These are phyloP conservation scores for Myopa tessellatipennis DNA, from an alignment of 2,888 invertebrate genomes.

Conservation along the genomic window DNA sequence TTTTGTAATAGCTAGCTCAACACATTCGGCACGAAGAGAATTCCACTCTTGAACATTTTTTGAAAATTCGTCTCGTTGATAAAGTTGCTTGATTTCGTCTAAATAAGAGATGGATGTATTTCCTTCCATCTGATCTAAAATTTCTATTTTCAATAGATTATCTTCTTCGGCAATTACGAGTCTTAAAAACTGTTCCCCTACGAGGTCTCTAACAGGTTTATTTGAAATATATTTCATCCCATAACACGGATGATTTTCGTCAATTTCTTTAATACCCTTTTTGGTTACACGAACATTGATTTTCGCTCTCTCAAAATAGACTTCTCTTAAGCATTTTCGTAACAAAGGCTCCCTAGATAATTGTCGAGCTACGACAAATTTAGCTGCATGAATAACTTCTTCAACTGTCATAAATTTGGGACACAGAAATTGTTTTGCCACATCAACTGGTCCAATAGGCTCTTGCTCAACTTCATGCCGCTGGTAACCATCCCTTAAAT, in stretches of 20 bases:
- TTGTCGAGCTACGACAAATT: slow-evolving; percentile 95
- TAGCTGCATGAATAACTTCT: slow-evolving; percentile 89
- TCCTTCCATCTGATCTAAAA: slow-evolving; percentile 83
- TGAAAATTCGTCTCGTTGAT: slow-evolving; percentile 88
- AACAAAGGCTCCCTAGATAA: slow-evolving; percentile 91
- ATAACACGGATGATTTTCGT: slow-evolving; percentile 91
- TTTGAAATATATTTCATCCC: slow-evolving; percentile 90
- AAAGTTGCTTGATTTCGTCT: slow-evolving; percentile 85
- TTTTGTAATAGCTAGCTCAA: slow-evolving; percentile 86
- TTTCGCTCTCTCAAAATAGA: slow-evolving; percentile 89
- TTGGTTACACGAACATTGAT: slow-evolving; percentile 86
- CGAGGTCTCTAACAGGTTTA: slow-evolving; percentile 90
- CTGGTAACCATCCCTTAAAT: slow-evolving; percentile 94
- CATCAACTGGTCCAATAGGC: slow-evolving; percentile 82
- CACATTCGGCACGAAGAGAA: slow-evolving; percentile 84
- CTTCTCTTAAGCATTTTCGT: slow-evolving; percentile 85
- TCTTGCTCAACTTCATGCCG: slow-evolving; percentile 95
- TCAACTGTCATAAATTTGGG: slow-evolving; percentile 77
- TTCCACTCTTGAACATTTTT: slow-evolving; percentile 97
- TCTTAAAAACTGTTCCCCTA: slow-evolving; percentile 90
- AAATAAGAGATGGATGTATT: slow-evolving; percentile 82
- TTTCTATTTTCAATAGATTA: slow-evolving; percentile 78
- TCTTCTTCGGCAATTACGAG: slow-evolving; percentile 85
- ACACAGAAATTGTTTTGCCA: slow-evolving; percentile 82
- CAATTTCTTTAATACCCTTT: slow-evolving; percentile 93